Conservation (phyloP, 2,888 invertebrate genomes). For the Malthinus seriepunctatus region DNA sequence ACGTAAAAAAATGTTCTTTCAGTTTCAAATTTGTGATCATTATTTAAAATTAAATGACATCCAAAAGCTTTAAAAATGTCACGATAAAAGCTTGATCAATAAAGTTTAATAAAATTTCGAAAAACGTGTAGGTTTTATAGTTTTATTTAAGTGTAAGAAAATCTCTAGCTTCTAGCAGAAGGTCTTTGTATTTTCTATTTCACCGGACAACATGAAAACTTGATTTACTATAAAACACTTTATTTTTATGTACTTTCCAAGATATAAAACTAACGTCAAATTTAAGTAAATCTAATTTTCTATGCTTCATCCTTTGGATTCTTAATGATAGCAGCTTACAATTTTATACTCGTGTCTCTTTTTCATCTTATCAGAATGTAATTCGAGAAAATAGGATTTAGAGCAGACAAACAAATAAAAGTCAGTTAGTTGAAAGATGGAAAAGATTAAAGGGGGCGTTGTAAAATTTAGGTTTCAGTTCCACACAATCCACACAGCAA, state of each 20-base stretch:
- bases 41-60: background rate
- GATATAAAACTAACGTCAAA: background rate
- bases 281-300: no score
- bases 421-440: constrained; percentile 1
- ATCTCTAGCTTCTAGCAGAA: background rate
- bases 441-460: constrained; percentile 5
- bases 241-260: background rate
- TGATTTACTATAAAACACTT: constrained; percentile 6
- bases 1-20: background rate
- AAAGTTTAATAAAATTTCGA: constrained; percentile 4
- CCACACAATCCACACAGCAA: no score
- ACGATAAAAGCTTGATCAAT: constrained; percentile 4
- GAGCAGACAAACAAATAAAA: constrained; percentile 6
- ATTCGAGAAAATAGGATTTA: constrained; percentile 5
- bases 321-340: no score
- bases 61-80: background rate
- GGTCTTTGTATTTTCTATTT: background rate
- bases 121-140: constrained; percentile 7
- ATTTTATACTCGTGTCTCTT: no score
- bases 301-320: no score
- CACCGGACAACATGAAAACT: constrained; percentile 1
- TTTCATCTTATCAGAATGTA: background rate
- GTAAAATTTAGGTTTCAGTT: constrained; percentile 1
- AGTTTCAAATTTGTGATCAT: background rate
- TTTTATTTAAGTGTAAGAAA: constrained; percentile 1